A percentile compares a stretch with the other conserved stretches of the same genome.
phyloP scores from a whole-genome alignment of 2,113 vertebrate genomes.

The Pardalotus punctatus region DNA sequence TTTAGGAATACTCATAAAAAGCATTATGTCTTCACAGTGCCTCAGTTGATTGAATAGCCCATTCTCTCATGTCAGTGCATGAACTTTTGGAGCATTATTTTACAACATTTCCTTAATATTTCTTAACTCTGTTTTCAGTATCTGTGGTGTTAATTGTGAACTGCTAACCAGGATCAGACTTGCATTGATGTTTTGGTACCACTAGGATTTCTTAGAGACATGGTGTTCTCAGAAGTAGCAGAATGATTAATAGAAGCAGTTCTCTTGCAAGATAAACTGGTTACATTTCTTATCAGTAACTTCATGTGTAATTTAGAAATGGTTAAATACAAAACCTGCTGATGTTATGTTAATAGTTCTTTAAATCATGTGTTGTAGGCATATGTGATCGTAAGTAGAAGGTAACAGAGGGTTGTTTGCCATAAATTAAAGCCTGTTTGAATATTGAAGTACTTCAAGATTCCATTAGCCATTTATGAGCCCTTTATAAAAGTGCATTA shows the following conservation, averaged over 20 bases:
- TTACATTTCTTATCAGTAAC: not conserved
- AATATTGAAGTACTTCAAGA: not conserved
- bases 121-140: not conserved
- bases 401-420: not conserved
- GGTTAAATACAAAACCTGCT: not conserved
- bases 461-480: not conserved
- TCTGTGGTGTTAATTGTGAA: not conserved
- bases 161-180: not conserved
- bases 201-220: not conserved
- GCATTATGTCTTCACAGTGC: not conserved
- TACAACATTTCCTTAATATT: not conserved
- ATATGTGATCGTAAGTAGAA: not conserved
- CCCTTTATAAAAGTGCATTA: not conserved
- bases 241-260: not conserved
- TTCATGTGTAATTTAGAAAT: not conserved
- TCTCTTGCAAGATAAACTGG: not conserved
- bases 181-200: not conserved
- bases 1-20: not conserved
- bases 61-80: not conserved
- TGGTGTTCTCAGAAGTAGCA: not conserved
- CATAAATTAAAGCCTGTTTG: not conserved
- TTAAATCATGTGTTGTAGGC: not conserved
- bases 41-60: not conserved
- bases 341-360: not conserved
- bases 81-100: not conserved